Evolutionary conservation across 2,797 vertebrate species (phyloP).

Genomic region (Pseudomugil gertrudae): DNA sequence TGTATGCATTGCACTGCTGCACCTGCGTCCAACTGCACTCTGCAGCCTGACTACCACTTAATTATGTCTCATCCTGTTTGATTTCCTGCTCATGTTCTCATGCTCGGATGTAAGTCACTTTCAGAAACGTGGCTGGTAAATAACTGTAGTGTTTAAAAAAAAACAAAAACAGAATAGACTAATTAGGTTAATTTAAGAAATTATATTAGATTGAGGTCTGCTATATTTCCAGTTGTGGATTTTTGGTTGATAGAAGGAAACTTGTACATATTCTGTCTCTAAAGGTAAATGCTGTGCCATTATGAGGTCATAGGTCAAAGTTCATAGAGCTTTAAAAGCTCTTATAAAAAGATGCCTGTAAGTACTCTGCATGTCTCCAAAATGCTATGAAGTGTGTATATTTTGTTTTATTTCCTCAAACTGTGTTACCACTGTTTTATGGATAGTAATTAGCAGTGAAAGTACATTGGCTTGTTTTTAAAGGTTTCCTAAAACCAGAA

Average conservation of each 20-base stretch:
- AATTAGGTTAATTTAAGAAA: conserved; percentile 1
- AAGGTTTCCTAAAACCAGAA: background rate
- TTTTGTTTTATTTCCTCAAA: background rate
- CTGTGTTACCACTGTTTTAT: background rate
- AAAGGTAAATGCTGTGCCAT: too few species aligned
- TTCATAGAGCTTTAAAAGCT: too few species aligned
- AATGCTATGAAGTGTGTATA: background rate
- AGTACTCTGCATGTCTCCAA: background rate
- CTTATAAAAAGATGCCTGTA: background rate
- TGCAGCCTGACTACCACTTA: too few species aligned
- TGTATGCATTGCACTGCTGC: too few species aligned
- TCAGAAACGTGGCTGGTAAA: too few species aligned
- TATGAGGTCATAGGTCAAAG: too few species aligned
- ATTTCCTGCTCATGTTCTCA: too few species aligned
- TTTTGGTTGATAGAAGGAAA: background rate
- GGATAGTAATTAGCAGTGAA: background rate
- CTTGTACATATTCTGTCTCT: background rate
- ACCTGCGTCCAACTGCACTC: too few species aligned
- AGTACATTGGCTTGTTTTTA: background rate
- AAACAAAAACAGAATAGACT: background rate
- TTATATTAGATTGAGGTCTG: background rate
- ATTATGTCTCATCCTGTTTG: too few species aligned
- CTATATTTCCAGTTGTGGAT: background rate
- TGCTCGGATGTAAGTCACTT: too few species aligned
- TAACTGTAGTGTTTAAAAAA: too few species aligned